Evolutionary conservation across 2,113 vertebrate species (phyloP).

Genomic region (Carassius carassius): DNA sequence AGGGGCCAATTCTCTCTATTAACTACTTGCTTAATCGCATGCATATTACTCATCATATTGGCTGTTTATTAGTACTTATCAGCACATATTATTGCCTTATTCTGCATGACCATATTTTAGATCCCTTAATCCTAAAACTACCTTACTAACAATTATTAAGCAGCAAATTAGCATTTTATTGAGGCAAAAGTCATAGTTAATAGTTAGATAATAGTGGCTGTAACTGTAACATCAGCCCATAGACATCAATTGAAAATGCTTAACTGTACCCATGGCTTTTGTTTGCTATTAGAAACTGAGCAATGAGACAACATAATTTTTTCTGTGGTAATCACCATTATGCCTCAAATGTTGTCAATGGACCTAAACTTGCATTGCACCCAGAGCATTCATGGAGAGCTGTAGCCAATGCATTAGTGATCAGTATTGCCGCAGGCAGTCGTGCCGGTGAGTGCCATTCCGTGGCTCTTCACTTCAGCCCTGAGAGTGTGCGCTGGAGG

Average conservation of each 20-base stretch:
- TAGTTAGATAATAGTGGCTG: not conserved
- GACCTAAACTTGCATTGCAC: conserved; percentile 35
- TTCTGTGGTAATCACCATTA: not conserved
- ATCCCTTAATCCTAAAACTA: too few relatives aligned
- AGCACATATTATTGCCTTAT: too few relatives aligned
- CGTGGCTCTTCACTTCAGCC: conserved; percentile 34
- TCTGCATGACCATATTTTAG: too few relatives aligned
- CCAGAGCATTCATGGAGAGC: conserved; percentile 31
- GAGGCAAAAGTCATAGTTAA: not conserved
- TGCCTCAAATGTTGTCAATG: not conserved
- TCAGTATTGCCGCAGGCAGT: conserved; percentile 35
- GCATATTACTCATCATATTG: too few relatives aligned
- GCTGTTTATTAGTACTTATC: too few relatives aligned
- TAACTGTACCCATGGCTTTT: not conserved
- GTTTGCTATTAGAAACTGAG: not conserved
- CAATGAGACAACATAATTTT: not conserved
- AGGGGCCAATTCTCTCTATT: too few relatives aligned
- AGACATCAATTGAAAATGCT: not conserved
- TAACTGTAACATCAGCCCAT: not conserved
- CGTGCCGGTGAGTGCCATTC: conserved; percentile 30
- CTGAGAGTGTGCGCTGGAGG: conserved; percentile 30
- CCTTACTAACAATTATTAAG: too few relatives aligned
- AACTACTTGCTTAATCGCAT: too few relatives aligned
- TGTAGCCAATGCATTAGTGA: conserved; percentile 48
- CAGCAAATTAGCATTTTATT: not conserved